A percentile compares a stretch with the other conserved stretches of the same genome.
Evolutionary conservation across 2,797 vertebrate species (phyloP).

Genomic region (Thaleichthys pacificus): DNA sequence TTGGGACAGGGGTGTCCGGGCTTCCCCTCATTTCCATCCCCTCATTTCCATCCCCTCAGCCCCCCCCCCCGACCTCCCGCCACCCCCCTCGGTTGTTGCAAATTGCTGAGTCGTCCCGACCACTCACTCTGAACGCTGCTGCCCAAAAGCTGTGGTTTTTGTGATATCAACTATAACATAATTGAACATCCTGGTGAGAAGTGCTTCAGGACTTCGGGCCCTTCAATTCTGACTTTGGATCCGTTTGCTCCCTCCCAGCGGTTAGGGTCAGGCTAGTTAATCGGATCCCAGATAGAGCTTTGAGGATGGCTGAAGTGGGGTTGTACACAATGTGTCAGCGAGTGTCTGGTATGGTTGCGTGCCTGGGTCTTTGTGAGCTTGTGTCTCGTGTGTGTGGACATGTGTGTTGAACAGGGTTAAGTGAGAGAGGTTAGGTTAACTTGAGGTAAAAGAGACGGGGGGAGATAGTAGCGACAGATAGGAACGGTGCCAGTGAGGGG

Average conservation of each 20-base stretch:
- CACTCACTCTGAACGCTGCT: slow-evolving; percentile 37
- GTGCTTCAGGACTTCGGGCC: background rate
- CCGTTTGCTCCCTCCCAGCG: background rate
- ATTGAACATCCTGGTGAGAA: background rate
- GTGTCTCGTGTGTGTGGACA: slow-evolving; percentile 7
- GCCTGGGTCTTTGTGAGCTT: slow-evolving; percentile 6
- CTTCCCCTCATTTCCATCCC: slow-evolving; percentile 39
- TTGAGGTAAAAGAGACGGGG: slow-evolving; percentile 60
- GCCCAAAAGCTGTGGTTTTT: slow-evolving; percentile 12
- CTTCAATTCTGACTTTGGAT: background rate
- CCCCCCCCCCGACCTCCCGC: slow-evolving; percentile 22
- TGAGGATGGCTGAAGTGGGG: background rate
- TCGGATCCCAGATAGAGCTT: background rate
- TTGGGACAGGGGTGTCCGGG: slow-evolving; percentile 53
- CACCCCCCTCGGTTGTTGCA: slow-evolving; percentile 20
- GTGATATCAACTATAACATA: slow-evolving; percentile 12
- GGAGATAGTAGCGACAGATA: slow-evolving; percentile 66
- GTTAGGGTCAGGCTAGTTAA: background rate
- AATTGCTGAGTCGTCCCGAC: slow-evolving; percentile 52
- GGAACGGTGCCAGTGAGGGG: slow-evolving; percentile 51
- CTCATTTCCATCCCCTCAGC: slow-evolving; percentile 23
- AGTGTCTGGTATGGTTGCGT: background rate
- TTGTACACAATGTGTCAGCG: too few species aligned
- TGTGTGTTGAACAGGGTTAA: slow-evolving; percentile 15
- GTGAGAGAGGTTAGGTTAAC: slow-evolving; percentile 58